These are phyloP conservation scores for Pteropus rufus DNA, from an alignment of 2,797 vertebrate species.

Conservation along the genomic window DNA sequence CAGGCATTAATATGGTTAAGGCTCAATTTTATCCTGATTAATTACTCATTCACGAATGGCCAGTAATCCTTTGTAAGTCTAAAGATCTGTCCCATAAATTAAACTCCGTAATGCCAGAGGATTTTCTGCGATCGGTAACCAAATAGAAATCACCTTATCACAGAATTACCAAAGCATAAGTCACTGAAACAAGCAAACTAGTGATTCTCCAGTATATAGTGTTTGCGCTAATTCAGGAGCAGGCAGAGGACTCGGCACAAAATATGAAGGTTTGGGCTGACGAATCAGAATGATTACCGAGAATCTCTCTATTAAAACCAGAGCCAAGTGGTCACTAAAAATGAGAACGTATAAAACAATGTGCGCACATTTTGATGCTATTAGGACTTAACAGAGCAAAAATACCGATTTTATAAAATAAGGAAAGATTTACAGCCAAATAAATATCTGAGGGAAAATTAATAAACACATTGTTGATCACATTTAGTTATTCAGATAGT, in stretches of 20 bases:
- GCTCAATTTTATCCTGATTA: background rate
- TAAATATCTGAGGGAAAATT: background rate
- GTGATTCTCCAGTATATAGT: background rate
- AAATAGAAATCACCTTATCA: background rate
- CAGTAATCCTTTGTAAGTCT: slow-evolving; percentile 36
- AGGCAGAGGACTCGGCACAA: background rate
- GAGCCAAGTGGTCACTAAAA: background rate
- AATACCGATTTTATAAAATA: background rate
- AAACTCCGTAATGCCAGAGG: background rate
- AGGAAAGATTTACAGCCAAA: background rate
- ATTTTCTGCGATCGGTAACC: background rate
- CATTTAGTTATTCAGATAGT: background rate
- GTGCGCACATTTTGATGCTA: background rate
- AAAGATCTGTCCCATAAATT: slow-evolving; percentile 8
- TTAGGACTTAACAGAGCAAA: background rate
- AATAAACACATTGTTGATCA: background rate
- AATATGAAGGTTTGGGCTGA: background rate
- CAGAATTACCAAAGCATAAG: background rate
- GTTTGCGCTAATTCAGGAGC: background rate
- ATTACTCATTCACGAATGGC: background rate
- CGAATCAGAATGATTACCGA: background rate
- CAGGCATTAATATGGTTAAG: background rate
- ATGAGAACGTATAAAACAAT: background rate
- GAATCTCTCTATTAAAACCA: background rate
- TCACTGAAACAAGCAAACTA: background rate